Conservation (phyloP, 1,140 invertebrate genomes). For the Nasonia longicornis region DNA sequence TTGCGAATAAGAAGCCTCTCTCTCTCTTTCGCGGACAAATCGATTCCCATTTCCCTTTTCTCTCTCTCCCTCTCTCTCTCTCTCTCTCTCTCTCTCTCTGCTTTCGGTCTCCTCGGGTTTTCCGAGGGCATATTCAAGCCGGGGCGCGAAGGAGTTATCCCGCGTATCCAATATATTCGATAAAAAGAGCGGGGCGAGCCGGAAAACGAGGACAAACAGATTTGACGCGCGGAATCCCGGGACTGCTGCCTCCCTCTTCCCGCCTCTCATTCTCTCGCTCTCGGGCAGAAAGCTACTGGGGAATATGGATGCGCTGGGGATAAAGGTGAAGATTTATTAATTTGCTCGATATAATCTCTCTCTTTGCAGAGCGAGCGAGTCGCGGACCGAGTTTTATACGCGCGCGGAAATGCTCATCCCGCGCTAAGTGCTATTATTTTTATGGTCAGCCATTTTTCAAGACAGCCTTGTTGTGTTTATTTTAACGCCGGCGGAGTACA, state of each 20-base stretch:
- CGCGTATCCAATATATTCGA: constrained; percentile 4
- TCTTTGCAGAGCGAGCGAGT: background rate
- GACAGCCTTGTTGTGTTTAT: background rate
- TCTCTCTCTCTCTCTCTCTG: too few relatives aligned
- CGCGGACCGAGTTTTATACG: background rate
- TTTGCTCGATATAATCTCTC: constrained; percentile 12
- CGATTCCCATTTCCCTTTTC: constrained; percentile 22
- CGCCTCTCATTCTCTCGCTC: background rate
- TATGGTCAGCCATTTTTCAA: background rate
- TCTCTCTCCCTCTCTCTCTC: background rate
- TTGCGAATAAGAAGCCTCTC: background rate
- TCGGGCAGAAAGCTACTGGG: background rate
- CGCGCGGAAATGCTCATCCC: constrained; percentile 7
- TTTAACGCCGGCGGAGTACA: background rate
- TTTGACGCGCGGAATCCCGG: constrained; percentile 10
- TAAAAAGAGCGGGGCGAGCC: background rate
- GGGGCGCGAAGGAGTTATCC: constrained; percentile 12
- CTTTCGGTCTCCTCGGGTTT: background rate
- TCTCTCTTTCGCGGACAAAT: constrained; percentile 1
- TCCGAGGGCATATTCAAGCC: constrained; percentile 27
- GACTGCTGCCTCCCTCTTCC: constrained; percentile 13
- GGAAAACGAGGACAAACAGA: constrained; percentile 31
- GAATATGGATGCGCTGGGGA: constrained; percentile 18
- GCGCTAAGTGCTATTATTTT: background rate
- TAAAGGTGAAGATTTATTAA: constrained; percentile 40